These are phyloP conservation scores for Pomatostomus ruficeps DNA, from an alignment of 2,113 vertebrate species.

Conservation along the genomic window DNA sequence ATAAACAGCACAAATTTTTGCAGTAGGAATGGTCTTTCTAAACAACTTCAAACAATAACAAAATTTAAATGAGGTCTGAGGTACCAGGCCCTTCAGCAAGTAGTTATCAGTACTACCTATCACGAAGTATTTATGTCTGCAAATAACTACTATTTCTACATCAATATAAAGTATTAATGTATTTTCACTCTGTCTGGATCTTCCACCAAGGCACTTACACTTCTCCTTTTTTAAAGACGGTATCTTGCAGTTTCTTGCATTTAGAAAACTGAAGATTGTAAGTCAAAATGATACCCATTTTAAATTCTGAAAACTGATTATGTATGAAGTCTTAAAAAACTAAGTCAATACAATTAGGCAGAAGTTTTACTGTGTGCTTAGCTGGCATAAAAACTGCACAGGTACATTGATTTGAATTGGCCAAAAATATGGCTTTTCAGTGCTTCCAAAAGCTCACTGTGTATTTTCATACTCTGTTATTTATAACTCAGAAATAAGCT, in stretches of 20 bases:
- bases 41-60: neutral
- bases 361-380: neutral
- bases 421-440: neutral
- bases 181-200: neutral
- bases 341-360: neutral
- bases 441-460: neutral
- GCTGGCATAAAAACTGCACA: neutral
- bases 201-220: neutral
- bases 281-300: neutral
- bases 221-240: neutral
- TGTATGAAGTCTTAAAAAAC: neutral
- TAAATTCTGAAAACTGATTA: neutral
- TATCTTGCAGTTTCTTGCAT: neutral
- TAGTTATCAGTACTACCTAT: neutral
- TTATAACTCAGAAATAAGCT: slow-evolving; percentile 10
- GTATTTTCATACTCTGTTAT: neutral
- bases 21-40: neutral
- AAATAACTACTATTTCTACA: neutral
- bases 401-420: neutral
- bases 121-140: neutral
- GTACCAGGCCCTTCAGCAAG: neutral
- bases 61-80: neutral
- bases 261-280: neutral
- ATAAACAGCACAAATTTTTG: neutral
- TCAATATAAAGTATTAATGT: neutral